phyloP scores from a whole-genome alignment of 64 coral and sea anemone species.

The Montipora capricornis region DNA sequence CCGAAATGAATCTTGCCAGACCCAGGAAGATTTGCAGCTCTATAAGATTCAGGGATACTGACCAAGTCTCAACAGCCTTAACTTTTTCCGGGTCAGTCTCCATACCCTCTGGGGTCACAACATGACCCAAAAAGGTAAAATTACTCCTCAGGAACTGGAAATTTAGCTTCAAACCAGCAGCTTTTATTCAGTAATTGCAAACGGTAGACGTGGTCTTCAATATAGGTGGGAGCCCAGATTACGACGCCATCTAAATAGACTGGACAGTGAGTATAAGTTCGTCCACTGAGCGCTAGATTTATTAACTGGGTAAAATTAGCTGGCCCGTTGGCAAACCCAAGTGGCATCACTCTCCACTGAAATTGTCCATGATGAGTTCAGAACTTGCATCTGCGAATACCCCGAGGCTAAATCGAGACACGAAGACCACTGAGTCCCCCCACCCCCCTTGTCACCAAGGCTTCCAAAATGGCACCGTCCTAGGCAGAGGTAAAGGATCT shows the following conservation, averaged over 20 bases:
- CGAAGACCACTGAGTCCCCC: neutral
- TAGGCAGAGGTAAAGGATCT: too few relatives aligned
- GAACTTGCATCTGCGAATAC: slow-evolving; percentile 25
- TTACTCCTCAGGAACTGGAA: slow-evolving; percentile 32
- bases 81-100: slow-evolving; percentile 25
- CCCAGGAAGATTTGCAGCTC: slow-evolving; percentile 61
- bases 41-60: slow-evolving; percentile 42
- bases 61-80: slow-evolving; percentile 22
- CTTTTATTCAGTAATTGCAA: too few relatives aligned
- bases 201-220: neutral
- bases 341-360: neutral
- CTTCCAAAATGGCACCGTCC: too few relatives aligned
- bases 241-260: neutral
- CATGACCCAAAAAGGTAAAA: slow-evolving; percentile 58
- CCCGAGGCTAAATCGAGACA: neutral
- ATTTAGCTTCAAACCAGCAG: slow-evolving; percentile 24
- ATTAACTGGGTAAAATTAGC: neutral
- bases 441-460: too few relatives aligned
- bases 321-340: neutral
- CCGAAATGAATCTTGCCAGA: slow-evolving; percentile 43
- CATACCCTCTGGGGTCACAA: slow-evolving; percentile 33
- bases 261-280: neutral
- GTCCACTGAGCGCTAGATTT: neutral
- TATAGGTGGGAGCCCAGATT: neutral
- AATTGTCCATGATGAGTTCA: slow-evolving; percentile 2